Evolutionary conservation across 2,888 invertebrate genomes (phyloP).

Genomic region (Griposia aprilina): DNA sequence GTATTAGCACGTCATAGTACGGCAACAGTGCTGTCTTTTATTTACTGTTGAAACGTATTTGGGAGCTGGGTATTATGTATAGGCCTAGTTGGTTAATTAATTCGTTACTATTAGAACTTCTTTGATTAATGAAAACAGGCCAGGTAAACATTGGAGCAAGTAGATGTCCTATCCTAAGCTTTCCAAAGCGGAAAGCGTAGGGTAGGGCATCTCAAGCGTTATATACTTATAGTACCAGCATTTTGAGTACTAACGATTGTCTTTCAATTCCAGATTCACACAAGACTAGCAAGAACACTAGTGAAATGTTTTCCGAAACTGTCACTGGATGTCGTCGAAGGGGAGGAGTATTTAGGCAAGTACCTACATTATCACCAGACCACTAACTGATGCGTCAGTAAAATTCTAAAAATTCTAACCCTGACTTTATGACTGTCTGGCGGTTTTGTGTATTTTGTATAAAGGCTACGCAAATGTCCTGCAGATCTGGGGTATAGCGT

Average conservation of each 20-base stretch:
- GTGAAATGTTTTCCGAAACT: conserved; percentile 97
- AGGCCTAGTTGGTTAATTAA: too few species aligned
- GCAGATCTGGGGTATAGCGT: too few species aligned
- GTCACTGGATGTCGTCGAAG: conserved; percentile 98
- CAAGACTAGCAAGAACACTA: conserved; percentile 96
- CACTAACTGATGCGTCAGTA: background rate
- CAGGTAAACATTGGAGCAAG: background rate
- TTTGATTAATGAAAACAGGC: background rate
- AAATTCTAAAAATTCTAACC: too few species aligned
- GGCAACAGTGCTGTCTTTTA: background rate
- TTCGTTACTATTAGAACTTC: background rate
- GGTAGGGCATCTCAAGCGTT: too few species aligned
- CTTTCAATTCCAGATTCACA: conserved; percentile 89
- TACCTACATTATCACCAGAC: background rate
- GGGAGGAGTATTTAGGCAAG: conserved; percentile 98
- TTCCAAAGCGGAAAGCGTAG: too few species aligned
- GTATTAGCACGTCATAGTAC: too few species aligned
- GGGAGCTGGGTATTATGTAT: background rate
- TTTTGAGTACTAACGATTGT: background rate
- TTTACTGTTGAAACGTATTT: background rate
- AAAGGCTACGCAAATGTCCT: too few species aligned
- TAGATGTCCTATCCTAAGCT: too few species aligned
- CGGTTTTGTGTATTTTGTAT: too few species aligned
- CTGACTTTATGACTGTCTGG: too few species aligned
- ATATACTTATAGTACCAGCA: too few species aligned